Evolutionary conservation across 2,888 invertebrate genomes (phyloP), one percentile per base, ranked within the genome.

Genomic region (Rhogogaster chlorosoma): DNA sequence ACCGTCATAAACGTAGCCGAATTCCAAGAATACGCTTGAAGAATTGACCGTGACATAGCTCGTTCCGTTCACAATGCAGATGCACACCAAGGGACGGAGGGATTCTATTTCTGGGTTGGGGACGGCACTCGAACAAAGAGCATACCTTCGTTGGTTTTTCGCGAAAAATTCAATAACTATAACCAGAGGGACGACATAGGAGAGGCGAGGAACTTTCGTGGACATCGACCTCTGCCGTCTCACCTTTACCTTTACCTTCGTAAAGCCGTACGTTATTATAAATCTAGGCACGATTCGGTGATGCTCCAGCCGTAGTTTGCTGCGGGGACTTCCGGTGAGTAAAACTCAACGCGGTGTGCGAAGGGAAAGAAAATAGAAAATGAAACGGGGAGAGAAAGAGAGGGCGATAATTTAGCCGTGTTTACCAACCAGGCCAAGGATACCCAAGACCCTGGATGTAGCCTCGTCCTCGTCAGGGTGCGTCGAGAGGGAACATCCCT

Each of bases 381-480:
- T 12, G 42, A 10, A 6, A 10, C 10, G 45, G 10, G 26, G 26
- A 29, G 1, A 12, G n/a, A n/a, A n/a, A 71, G 42, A 53, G 75
- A 22, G 83, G 42, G 49, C 22, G 83, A 70, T 83, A 49, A 70
- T 71, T 49, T 83, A 2, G 22, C 38, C 22, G 83, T 67, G 71
- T 70, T 71, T 67, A 32, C 70, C 45, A 67, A 42, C 61, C 57
- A 22, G 86, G 84, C 86, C 86, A 86, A 87, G 89, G 87, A 86
- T 88, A 84, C 84, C 70, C 18, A 61, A 26, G 45, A 61, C 71
- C 45, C 84, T 71, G 84, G 85, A 84, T 86, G 86, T n/a, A 53
- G n/a, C n/a, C 53, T 53, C n/a, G n/a, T 86, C 85, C 83, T 75
- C 86, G 85, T 88, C 88, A 88, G 86, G 89, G 87, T 90, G 89